Percentiles rank a stretch among this genome's conserved stretches.
phyloP scores from a whole-genome alignment of 1,140 invertebrate species.

The Ceratosolen fusciceps region DNA sequence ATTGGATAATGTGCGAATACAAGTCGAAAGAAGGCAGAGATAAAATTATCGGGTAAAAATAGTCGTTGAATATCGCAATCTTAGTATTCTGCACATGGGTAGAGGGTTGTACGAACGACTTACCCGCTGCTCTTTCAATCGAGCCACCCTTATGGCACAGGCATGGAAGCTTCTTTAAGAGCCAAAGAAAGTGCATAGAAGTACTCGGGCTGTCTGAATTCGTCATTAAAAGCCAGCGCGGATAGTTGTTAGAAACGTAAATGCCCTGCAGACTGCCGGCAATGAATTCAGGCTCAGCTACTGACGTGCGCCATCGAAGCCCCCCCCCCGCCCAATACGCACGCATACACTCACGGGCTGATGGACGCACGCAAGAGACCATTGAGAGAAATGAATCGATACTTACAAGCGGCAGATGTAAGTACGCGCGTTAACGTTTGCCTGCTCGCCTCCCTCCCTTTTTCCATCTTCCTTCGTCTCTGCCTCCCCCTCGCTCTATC shows the following conservation, averaged over 20 bases:
- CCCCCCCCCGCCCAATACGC: not conserved
- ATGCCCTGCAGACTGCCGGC: not conserved
- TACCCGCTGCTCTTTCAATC: slow-evolving; percentile 2
- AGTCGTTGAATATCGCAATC: slow-evolving; percentile 10
- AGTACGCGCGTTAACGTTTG: slow-evolving; percentile 2
- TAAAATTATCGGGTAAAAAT: not conserved
- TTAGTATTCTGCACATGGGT: not conserved
- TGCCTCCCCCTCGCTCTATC: not conserved
- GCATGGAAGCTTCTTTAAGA: not conserved
- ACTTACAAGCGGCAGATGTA: slow-evolving; percentile 12
- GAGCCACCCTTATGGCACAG: slow-evolving; percentile 1
- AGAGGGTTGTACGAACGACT: not conserved
- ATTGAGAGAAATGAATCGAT: slow-evolving; percentile 25
- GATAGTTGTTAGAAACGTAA: not conserved
- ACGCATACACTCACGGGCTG: not conserved
- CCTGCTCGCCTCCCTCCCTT: not conserved
- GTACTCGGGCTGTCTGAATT: not conserved
- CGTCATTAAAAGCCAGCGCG: slow-evolving; percentile 5
- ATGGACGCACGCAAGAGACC: not conserved
- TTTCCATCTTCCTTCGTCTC: not conserved
- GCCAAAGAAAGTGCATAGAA: not conserved
- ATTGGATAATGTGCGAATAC: too few species aligned
- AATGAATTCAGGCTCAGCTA: not conserved
- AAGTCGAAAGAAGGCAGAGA: too few species aligned
- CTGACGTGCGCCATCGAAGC: not conserved